Evolutionary conservation across 1,140 invertebrate species (phyloP), one percentile per base, ranked within the genome.

Genomic region (Neodiprion fabricii): DNA sequence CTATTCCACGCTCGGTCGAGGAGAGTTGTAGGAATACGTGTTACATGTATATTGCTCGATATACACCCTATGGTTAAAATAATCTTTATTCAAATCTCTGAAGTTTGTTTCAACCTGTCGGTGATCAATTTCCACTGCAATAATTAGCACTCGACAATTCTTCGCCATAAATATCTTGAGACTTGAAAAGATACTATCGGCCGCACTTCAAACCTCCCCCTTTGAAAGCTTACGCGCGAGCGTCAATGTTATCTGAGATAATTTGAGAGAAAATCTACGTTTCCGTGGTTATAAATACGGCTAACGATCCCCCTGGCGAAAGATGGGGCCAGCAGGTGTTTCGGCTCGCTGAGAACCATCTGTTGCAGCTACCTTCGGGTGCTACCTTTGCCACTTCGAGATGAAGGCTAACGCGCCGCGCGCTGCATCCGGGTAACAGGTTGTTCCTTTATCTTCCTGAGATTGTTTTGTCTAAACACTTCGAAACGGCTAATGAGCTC

Each of bases 401-500:
- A 61, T 17, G 11, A 17, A 78, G 48, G 68, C 73, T 76, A 53
- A 66, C 76, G 74, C 71, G 73, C 76, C 73, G 76, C 67, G 28
- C 28, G 28, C 28, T 40, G 28, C 28, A 40, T 40, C 28, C 67
- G 71, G 77, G 80, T 80, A 83, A 83, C 82, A 83, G 81, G 81
- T 83, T 83, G 81, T 76, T 76, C 74, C 76, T 79, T 53, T 73
- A 68, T 67, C 67, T 28, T 70, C 65, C 21, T 67, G 80, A 82
- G 81, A 84, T 84, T 84, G 82, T 84, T 84, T 84, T 75, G 79
- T 81, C 75, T 77, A 73, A 76, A 82, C 77, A 61, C 53, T 77
- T 80, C 76, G 75, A 76, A 74, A 74, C 72, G 73, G 17, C 79
- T 84, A 81, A 83, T 82, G 79, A 83, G 78, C 78, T 71, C 53